Evolutionary conservation across 2,797 vertebrate species (phyloP).

Genomic region (Phoeniculus purpureus): DNA sequence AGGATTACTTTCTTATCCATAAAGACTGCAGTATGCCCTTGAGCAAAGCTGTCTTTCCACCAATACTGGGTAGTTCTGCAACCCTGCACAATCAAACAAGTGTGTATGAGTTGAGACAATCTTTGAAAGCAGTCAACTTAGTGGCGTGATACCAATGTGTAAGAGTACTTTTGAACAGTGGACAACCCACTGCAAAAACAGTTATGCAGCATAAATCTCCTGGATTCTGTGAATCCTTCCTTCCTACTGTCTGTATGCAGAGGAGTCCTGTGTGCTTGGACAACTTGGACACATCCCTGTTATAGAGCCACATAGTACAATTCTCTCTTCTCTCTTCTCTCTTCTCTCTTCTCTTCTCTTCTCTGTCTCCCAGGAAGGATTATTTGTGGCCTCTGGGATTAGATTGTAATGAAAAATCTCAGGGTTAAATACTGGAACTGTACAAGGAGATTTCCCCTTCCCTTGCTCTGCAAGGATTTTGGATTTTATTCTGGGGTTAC

Average conservation of each 20-base stretch:
- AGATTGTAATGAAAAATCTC: not conserved
- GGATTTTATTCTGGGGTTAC: not conserved
- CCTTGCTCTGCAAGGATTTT: not conserved
- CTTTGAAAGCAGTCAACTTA: constrained; percentile 43
- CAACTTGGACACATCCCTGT: not conserved
- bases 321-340: not conserved
- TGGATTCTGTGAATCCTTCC: not conserved
- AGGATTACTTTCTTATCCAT: constrained; percentile 47
- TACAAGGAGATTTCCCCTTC: not conserved
- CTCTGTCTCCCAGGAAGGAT: not conserved
- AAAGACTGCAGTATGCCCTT: not conserved
- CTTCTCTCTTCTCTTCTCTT: not conserved
- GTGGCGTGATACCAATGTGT: not conserved
- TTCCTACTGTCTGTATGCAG: not conserved
- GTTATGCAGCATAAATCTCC: not conserved
- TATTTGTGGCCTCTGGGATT: not conserved
- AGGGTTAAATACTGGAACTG: not conserved
- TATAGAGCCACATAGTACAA: not conserved
- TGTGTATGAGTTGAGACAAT: not conserved
- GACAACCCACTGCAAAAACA: constrained; percentile 2
- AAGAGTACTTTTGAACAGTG: not conserved
- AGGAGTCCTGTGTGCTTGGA: not conserved
- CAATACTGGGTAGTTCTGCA: not conserved
- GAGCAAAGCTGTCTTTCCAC: not conserved
- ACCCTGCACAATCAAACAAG: not conserved